Evolutionary conservation across 2,888 invertebrate genomes (phyloP).

Genomic region (Pyrrhia umbra): DNA sequence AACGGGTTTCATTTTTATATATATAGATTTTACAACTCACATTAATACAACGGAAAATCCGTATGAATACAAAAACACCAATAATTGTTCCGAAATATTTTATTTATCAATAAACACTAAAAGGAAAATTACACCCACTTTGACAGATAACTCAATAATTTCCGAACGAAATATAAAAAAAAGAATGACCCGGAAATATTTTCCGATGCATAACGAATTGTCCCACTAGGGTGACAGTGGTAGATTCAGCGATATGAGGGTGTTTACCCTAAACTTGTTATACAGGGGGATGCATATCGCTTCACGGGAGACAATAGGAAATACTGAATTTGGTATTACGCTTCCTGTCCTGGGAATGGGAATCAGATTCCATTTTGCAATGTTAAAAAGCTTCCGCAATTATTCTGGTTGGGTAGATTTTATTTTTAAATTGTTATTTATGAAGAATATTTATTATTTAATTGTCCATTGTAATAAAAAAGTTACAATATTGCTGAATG

Average conservation of each 20-base stretch:
- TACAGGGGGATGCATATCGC: constrained; percentile 58
- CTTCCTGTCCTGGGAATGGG: constrained; percentile 49
- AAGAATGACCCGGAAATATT: constrained; percentile 68
- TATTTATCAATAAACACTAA: constrained; percentile 20
- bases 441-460: too few relatives aligned
- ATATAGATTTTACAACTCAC: too few relatives aligned
- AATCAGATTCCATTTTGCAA: constrained; percentile 46
- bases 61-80: too few relatives aligned
- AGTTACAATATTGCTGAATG: too few relatives aligned
- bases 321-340: constrained; percentile 55
- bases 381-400: constrained; percentile 50
- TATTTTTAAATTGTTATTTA: constrained; percentile 11
- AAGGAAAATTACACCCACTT: constrained; percentile 32
- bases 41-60: too few relatives aligned
- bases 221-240: constrained; percentile 65
- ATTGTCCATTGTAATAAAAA: too few relatives aligned
- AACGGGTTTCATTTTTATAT: too few relatives aligned
- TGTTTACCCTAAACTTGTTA: constrained; percentile 55
- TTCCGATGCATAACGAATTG: constrained; percentile 75
- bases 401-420: constrained; percentile 29
- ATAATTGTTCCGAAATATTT: too few relatives aligned
- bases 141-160: constrained; percentile 68
- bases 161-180: constrained; percentile 71
- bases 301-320: constrained; percentile 62
- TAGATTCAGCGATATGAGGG: constrained; percentile 55